phyloP scores from a whole-genome alignment of 1,140 invertebrate species.

The Pogonomyrmex barbatus region DNA sequence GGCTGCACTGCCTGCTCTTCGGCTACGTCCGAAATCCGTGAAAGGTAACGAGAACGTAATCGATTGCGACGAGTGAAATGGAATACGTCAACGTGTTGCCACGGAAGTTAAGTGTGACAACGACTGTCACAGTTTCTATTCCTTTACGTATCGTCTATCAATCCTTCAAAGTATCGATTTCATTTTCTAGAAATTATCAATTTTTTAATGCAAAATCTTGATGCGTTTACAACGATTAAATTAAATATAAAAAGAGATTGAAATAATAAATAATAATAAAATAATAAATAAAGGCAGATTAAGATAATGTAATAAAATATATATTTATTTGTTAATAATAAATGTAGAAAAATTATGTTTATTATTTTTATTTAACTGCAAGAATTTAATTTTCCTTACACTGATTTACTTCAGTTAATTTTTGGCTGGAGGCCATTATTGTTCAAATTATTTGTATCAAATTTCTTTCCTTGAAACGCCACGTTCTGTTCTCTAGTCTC shows the following conservation, averaged over 20 bases:
- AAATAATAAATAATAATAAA: too few species aligned
- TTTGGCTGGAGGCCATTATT: not conserved
- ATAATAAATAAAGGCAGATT: not conserved
- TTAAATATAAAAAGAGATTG: too few species aligned
- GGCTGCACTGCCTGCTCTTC: constrained; percentile 52
- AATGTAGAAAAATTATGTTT: not conserved
- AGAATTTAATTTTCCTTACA: too few species aligned
- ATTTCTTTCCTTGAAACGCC: not conserved
- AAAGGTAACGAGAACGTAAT: constrained; percentile 34
- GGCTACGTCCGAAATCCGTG: constrained; percentile 37
- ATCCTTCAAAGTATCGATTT: not conserved
- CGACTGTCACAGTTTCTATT: not conserved
- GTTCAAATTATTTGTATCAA: not conserved
- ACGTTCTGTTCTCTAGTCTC: not conserved
- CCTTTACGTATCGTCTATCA: not conserved
- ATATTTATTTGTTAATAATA: not conserved
- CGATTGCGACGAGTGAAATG: constrained; percentile 31
- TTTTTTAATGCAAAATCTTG: not conserved
- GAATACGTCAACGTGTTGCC: constrained; percentile 4
- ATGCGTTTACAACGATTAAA: not conserved
- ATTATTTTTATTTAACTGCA: not conserved
- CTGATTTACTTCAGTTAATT: not conserved
- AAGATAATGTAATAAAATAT: not conserved
- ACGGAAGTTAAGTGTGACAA: constrained; percentile 3
- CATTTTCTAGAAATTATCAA: not conserved